Evolutionary conservation across 2,113 vertebrate genomes (phyloP).

Genomic region (Alaudala cheleensis): DNA sequence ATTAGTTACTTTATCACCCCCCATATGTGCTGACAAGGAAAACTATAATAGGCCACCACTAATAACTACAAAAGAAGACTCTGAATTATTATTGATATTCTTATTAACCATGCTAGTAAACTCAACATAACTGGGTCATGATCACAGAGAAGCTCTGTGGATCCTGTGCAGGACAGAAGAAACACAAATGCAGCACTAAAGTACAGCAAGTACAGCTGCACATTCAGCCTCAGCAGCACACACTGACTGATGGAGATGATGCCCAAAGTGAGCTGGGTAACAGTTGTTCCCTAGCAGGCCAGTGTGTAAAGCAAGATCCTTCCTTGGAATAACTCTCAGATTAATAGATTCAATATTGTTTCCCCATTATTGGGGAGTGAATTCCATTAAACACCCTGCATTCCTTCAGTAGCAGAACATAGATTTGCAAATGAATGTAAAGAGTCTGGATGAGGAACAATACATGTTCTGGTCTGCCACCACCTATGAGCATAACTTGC

Average conservation of each 20-base stretch:
- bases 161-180: neutral
- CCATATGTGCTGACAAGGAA: conserved; percentile 64
- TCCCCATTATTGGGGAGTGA: neutral
- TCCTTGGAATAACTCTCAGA: neutral
- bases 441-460: neutral
- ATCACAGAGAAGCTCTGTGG: neutral
- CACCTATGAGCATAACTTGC: neutral
- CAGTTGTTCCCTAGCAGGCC: neutral
- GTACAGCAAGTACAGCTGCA: neutral
- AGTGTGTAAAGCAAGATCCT: neutral
- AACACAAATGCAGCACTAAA: neutral
- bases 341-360: neutral
- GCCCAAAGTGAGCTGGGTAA: neutral
- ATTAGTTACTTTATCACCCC: conserved; percentile 70
- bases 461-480: neutral
- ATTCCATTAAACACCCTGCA: neutral
- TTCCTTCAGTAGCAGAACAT: neutral
- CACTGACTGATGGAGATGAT: neutral
- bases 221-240: neutral
- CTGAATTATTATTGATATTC: conserved; percentile 67
- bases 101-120: conserved; percentile 69
- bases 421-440: neutral
- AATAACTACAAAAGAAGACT: conserved; percentile 46
- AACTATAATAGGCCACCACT: conserved; percentile 62
- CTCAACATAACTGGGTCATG: conserved; percentile 1